Conservation (phyloP, 2,888 invertebrate genomes). For the Hydriomena furcata region DNA sequence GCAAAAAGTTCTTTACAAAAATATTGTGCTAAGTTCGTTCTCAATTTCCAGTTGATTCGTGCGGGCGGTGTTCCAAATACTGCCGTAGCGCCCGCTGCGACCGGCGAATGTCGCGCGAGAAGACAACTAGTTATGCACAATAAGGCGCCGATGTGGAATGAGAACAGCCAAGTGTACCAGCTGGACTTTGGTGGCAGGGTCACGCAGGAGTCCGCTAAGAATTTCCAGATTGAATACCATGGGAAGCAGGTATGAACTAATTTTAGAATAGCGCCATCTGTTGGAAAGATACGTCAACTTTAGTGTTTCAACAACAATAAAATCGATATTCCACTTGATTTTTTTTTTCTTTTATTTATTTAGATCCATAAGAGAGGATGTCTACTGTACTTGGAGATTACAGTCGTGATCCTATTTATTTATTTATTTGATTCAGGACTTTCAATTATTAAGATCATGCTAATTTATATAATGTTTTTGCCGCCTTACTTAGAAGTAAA, state of each 20-base stretch:
- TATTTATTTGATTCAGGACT: too few relatives aligned
- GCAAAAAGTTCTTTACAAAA: not conserved
- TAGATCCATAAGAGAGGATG: too few relatives aligned
- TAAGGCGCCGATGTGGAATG: conserved; percentile 99
- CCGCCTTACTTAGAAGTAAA: too few relatives aligned
- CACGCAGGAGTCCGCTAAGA: conserved; percentile 99
- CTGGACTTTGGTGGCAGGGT: conserved; percentile 99
- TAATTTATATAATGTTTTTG: too few relatives aligned
- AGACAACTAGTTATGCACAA: conserved; percentile 98
- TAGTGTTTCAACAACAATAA: too few relatives aligned
- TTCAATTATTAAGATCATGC: too few relatives aligned
- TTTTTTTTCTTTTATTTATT: too few relatives aligned
- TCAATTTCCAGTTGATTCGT: conserved; percentile 86
- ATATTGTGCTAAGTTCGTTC: not conserved
- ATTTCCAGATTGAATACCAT: conserved; percentile 99
- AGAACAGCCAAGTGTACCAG: conserved; percentile 99
- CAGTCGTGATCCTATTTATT: too few relatives aligned
- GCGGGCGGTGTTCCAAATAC: conserved; percentile 53
- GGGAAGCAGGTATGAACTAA: conserved; percentile 93
- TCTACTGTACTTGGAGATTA: too few relatives aligned
- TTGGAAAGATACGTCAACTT: not conserved
- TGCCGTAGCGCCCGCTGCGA: conserved; percentile 26
- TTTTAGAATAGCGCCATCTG: not conserved
- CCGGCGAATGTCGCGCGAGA: conserved; percentile 51
- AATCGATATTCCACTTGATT: too few relatives aligned